Evolutionary conservation across 2,888 invertebrate genomes (phyloP), one percentile per base, ranked within the genome.

Genomic region (Blastobasis lacticolella): DNA sequence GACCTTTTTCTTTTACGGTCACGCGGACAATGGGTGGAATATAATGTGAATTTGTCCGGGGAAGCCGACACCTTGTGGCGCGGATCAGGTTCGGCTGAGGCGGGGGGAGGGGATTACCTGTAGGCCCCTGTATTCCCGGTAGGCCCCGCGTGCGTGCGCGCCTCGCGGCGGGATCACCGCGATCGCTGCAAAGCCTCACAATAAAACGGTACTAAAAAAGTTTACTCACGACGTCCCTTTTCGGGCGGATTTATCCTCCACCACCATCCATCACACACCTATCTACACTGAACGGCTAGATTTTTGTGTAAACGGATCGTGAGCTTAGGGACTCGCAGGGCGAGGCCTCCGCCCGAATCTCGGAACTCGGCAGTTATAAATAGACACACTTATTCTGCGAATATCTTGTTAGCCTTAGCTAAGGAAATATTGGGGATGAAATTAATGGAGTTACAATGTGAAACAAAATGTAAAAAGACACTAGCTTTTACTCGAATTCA

Each of bases 41-140:
- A 75, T 78, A 77, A 82, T 77, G 74, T 65, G 81, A 76, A 78
- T 81, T 80, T 81, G 77, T 81, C 69, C 71, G 75, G 73, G 72
- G 78, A 85, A 81, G 73, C 76, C 75, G 69, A 81, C 76, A 76
- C 76, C 76, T 73, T 62, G 67, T 68, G 70, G 66, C 69, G 69
- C 67, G 75, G 70, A 77, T 73, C 69, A 72, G 76, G 75, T 76
- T 71, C 78, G 77, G 75, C 75, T 80, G 67, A 57, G 62, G 64
- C 61, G 64, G 57, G 46, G 68, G 64, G 67, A 62, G 61, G 61
- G 71, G 70, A 78, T 78, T 77, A 74, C 64, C 58, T 61, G 62
- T 61, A 62, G 67, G 65, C 61, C 60, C 59, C 55, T 53, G 45
- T 44, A 45, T 37, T 6, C 43, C 10, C 5, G 38, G 45, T 45